Evolutionary conservation across 2,113 vertebrate species (phyloP).

Genomic region (Pelvicachromis taeniatus): DNA sequence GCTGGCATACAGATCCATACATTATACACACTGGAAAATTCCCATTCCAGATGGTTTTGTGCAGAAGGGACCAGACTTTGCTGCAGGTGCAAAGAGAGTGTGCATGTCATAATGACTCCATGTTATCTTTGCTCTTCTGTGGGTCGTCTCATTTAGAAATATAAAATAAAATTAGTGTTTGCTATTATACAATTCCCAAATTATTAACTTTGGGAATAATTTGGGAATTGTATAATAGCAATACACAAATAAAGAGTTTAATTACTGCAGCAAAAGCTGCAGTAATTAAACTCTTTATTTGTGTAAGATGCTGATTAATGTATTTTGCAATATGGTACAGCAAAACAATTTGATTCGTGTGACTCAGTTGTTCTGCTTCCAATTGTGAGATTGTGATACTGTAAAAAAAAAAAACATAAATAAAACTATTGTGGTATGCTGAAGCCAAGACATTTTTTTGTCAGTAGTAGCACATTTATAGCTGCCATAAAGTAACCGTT

Average conservation of each 20-base stretch:
- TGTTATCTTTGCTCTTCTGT: background rate
- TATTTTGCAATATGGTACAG: slow-evolving; percentile 1
- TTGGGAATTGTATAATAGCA: no score
- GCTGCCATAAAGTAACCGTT: slow-evolving; percentile 57
- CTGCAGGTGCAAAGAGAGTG: slow-evolving; percentile 28
- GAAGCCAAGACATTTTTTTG: slow-evolving; percentile 36
- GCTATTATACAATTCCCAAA: background rate
- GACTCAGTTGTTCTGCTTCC: slow-evolving; percentile 48
- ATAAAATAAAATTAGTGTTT: background rate
- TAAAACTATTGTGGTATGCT: slow-evolving; percentile 8
- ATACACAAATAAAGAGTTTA: no score
- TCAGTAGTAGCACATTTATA: slow-evolving; percentile 58
- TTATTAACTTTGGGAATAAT: slow-evolving; percentile 23
- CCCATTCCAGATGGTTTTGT: slow-evolving; percentile 62
- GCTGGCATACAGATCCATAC: slow-evolving; percentile 27
- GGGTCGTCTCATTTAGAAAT: slow-evolving; percentile 2
- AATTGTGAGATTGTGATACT: slow-evolving; percentile 11
- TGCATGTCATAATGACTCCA: background rate
- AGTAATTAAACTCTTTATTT: slow-evolving; percentile 13
- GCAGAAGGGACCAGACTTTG: slow-evolving; percentile 33
- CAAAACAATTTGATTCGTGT: slow-evolving; percentile 13
- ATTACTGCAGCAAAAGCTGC: no score
- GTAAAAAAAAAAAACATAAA: background rate
- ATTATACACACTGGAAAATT: slow-evolving; percentile 33
- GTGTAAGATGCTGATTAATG: slow-evolving; percentile 19